Conservation (phyloP, 2,113 vertebrate genomes). For the Xenotilapia flavipinnis region DNA sequence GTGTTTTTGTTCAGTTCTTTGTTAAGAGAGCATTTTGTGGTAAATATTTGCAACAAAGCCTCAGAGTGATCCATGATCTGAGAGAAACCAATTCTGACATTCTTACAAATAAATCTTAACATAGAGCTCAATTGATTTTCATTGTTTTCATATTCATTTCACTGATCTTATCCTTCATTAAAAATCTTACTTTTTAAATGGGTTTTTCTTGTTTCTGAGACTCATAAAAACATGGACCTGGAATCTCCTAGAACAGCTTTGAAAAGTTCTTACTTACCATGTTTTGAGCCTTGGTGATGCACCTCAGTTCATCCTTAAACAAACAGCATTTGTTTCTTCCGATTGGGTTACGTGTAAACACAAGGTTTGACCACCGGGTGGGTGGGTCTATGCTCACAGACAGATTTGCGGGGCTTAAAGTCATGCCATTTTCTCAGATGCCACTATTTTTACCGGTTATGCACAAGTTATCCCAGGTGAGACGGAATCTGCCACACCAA, state of each 20-base stretch:
- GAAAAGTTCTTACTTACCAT: neutral
- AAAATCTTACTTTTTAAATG: neutral
- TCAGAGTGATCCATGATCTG: neutral
- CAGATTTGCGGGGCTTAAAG: neutral
- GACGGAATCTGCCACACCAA: neutral
- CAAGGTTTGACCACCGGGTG: neutral
- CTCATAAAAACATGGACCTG: neutral
- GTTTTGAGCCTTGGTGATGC: neutral
- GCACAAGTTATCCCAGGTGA: neutral
- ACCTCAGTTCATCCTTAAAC: neutral
- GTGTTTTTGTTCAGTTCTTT: neutral
- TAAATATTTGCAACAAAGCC: neutral
- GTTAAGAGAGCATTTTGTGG: neutral
- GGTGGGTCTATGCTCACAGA: neutral
- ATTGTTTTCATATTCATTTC: neutral
- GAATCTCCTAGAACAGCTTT: neutral
- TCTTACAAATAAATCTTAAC: neutral
- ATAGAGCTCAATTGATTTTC: neutral
- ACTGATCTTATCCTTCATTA: neutral
- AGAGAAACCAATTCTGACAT: neutral
- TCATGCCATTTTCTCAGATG: neutral
- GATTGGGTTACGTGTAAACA: neutral
- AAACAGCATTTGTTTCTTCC: neutral
- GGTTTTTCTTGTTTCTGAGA: neutral
- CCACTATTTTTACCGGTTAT: neutral